Evolutionary conservation across 2,113 vertebrate genomes (phyloP).

Genomic region (Saccopteryx leptura): DNA sequence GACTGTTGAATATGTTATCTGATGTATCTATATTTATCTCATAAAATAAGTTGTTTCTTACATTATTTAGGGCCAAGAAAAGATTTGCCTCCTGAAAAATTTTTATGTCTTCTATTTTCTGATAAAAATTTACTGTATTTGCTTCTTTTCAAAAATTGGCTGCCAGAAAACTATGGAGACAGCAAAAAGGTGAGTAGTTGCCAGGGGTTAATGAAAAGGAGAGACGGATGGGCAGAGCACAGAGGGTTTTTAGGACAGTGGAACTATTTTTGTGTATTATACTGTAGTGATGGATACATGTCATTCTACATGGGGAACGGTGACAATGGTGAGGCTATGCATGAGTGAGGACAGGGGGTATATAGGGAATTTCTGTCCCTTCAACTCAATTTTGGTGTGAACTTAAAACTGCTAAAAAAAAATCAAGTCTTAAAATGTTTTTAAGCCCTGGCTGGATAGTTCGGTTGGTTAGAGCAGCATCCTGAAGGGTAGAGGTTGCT

Average conservation of each 20-base stretch:
- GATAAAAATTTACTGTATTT: neutral
- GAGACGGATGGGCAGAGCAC: neutral
- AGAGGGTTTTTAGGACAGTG: neutral
- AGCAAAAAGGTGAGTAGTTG: neutral
- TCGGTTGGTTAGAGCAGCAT: too few relatives aligned
- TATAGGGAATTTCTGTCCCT: neutral
- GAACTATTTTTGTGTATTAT: neutral
- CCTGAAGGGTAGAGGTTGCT: too few relatives aligned
- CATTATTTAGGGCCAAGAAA: neutral
- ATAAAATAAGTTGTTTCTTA: neutral
- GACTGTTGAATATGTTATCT: neutral
- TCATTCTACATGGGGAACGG: neutral
- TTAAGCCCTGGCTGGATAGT: too few relatives aligned
- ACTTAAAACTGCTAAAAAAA: conserved; percentile 33
- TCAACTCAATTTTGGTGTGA: neutral
- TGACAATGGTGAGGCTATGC: neutral
- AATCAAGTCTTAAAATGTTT: neutral
- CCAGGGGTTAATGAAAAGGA: neutral
- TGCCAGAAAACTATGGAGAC: conserved; percentile 16
- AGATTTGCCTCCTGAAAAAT: neutral
- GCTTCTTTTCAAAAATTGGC: conserved; percentile 3
- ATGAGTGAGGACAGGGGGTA: too few relatives aligned
- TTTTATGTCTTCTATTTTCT: conserved; percentile 15
- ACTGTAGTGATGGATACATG: too few relatives aligned
- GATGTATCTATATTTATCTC: neutral